Base-by-base conservation (phyloP, 2,888 invertebrate genomes). In the Hipparchia semele region DNA sequence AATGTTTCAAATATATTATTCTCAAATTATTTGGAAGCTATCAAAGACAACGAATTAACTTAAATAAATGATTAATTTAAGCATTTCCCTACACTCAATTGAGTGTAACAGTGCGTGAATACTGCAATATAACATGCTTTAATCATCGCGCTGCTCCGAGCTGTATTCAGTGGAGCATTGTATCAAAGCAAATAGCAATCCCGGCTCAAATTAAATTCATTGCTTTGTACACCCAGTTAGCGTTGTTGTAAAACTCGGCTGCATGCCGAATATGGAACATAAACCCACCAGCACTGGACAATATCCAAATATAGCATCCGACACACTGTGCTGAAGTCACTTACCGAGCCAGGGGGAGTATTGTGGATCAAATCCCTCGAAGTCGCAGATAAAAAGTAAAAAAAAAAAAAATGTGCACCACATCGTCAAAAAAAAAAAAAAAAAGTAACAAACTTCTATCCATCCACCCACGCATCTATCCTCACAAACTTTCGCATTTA, bases 251-350 rank as follows among this genome's bases (percentile, higher is more conserved):
- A 71, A 68, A 72, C 67, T 56, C 51, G 49, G 60, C 68, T 66
- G 46, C 73, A 72, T 45, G 65, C 53, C 45, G 65, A 74, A 73
- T 74, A 60, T 68, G 46, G 6, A 69, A 60, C 49, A 6, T 7
- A 49, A 69, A 64, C 61, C 67, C 49, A 39, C 39, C 39, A 39
- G 39, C 2, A 39, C 39, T 39, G 39, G 39, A 39, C 39, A 39
- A 39, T 39, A 5, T 39, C 39, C 39, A 67, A 71, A 67, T 70
- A 70, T 66, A 73, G 69, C 66, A 59, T 46, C 65, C 53, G 60
- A 23, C 54, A 39, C 80, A 80, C 84, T 77, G 76, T 73, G 72
- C 78, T 79, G 77, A 81, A 84, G 84, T 82, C 79, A 81, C 80
- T 80, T 77, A 73, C 49, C 59, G 10, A 49, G 49, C 7, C 6